phyloP scores from a whole-genome alignment of 2,888 invertebrate genomes.

The Andrena bicolor region DNA sequence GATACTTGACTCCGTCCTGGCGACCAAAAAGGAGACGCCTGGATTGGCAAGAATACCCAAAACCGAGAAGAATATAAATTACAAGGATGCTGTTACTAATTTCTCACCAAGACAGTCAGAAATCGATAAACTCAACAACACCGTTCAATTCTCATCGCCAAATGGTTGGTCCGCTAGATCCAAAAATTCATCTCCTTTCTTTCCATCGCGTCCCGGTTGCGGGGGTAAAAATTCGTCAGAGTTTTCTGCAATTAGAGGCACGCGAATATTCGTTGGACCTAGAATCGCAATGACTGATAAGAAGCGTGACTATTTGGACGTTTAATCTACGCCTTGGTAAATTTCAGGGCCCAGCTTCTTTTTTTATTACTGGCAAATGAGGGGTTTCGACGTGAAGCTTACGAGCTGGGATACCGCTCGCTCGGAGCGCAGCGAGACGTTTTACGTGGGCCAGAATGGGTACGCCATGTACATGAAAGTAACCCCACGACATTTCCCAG shows the following conservation, averaged over 20 bases:
- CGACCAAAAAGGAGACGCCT: background rate
- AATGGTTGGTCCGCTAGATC: constrained; percentile 52
- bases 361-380: constrained; percentile 83
- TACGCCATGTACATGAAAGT: constrained; percentile 84
- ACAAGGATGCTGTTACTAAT: background rate
- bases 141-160: constrained; percentile 54
- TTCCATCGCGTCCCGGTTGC: too few species aligned
- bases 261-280: background rate
- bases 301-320: background rate
- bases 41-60: background rate
- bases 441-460: constrained; percentile 81
- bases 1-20: constrained; percentile 39
- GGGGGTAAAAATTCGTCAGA: too few species aligned
- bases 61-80: constrained; percentile 6
- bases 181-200: too few species aligned
- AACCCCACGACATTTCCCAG: constrained; percentile 82
- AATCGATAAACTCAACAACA: constrained; percentile 71
- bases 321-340: background rate
- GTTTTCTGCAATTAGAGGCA: too few species aligned
- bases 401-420: constrained; percentile 81
- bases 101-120: constrained; percentile 67
- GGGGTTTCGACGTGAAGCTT: constrained; percentile 81
- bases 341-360: constrained; percentile 72
- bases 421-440: constrained; percentile 82
- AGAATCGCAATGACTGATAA: background rate